A percentile compares a stretch with the other conserved stretches of the same genome.
These are phyloP conservation scores for Acrobasis consociella DNA, from an alignment of 2,888 invertebrate species.

Conservation along the genomic window DNA sequence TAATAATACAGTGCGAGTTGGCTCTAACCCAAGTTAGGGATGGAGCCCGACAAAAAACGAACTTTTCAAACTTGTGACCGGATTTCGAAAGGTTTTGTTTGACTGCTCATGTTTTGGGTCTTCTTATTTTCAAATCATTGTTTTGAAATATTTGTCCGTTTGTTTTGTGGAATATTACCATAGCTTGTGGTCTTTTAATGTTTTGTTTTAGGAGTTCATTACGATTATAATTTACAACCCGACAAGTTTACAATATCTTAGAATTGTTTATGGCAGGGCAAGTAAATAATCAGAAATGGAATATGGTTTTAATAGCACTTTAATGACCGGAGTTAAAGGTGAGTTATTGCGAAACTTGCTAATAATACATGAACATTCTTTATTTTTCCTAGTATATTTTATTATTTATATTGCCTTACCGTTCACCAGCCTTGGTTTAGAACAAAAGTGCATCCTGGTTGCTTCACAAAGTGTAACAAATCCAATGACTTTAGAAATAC, in stretches of 20 bases:
- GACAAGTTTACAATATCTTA: neutral
- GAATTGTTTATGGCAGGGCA: neutral
- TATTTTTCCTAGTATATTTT: slow-evolving; percentile 9
- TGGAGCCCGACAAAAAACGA: slow-evolving; percentile 49
- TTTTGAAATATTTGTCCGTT: neutral
- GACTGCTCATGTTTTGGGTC: slow-evolving; percentile 19
- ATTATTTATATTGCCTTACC: slow-evolving; percentile 32
- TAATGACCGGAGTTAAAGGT: slow-evolving; percentile 11
- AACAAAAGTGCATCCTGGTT: slow-evolving; percentile 29
- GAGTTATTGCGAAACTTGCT: slow-evolving; percentile 12
- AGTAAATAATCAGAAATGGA: neutral
- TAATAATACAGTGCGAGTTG: slow-evolving; percentile 75
- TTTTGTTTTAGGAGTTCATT: neutral
- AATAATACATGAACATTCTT: neutral
- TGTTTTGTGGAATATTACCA: neutral
- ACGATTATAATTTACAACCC: neutral
- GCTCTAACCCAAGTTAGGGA: slow-evolving; percentile 64
- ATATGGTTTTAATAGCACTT: slow-evolving; percentile 9
- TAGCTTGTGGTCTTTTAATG: neutral
- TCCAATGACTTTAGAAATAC: slow-evolving; percentile 25
- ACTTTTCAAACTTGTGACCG: slow-evolving; percentile 34
- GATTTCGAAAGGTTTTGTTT: slow-evolving; percentile 30
- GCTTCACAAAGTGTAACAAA: neutral
- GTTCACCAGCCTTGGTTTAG: slow-evolving; percentile 33
- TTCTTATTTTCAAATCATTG: slow-evolving; percentile 4